phyloP scores from a whole-genome alignment of 2,113 vertebrate genomes.

The Buteo buteo region DNA sequence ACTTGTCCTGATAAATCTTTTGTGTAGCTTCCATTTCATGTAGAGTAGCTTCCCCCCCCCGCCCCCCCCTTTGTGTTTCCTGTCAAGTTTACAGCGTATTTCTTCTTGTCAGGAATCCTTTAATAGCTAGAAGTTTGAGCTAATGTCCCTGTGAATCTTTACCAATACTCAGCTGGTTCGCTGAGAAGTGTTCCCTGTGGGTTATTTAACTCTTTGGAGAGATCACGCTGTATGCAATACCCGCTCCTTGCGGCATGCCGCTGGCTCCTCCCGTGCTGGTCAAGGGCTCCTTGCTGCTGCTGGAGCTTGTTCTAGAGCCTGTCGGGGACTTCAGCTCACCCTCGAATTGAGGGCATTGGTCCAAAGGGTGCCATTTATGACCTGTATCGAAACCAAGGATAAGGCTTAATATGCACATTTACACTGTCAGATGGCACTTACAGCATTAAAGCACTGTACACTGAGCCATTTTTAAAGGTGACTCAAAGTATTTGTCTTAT shows the following conservation, averaged over 20 bases:
- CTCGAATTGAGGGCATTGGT: background rate
- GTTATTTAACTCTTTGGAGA: background rate
- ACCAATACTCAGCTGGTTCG: background rate
- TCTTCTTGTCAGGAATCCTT: background rate
- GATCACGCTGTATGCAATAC: accelerated
- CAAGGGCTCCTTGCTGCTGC: background rate
- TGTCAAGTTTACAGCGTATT: background rate
- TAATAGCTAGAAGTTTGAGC: background rate
- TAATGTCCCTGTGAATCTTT: background rate
- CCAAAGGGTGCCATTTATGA: background rate
- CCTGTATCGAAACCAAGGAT: background rate
- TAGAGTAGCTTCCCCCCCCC: background rate
- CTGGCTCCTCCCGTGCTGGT: background rate
- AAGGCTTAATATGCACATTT: background rate
- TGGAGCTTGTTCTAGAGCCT: background rate
- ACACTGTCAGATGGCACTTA: background rate
- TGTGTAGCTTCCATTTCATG: background rate
- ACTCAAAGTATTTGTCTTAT: background rate
- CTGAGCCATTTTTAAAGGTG: background rate
- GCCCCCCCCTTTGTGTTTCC: background rate
- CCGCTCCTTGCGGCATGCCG: accelerated
- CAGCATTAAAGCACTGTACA: background rate
- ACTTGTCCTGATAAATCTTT: background rate
- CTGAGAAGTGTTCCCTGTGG: background rate
- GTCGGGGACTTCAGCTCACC: background rate